These are phyloP conservation scores for Neosalanx taihuensis DNA, from an alignment of 2,797 vertebrate genomes.

Conservation along the genomic window DNA sequence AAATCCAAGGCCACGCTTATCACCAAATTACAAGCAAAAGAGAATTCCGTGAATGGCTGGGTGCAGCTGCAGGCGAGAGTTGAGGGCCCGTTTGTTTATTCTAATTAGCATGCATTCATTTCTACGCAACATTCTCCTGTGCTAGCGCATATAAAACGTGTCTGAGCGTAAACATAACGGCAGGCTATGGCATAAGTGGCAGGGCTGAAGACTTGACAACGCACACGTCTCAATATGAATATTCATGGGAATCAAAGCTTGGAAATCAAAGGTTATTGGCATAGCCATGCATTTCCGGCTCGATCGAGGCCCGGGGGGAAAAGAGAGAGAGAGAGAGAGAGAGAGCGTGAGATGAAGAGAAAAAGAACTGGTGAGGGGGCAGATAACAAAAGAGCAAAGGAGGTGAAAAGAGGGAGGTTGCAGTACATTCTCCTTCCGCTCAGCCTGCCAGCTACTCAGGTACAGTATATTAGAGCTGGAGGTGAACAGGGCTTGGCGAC, in stretches of 20 bases:
- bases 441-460: conserved; percentile 42
- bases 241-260: not conserved
- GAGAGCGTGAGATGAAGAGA: conserved; percentile 8
- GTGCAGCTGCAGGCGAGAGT: not conserved
- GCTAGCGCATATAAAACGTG: not conserved
- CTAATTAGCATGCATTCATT: not conserved
- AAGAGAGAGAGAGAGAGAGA: conserved; percentile 11
- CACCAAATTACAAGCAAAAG: conserved; percentile 14
- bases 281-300: not conserved
- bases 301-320: no score
- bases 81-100: not conserved
- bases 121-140: not conserved
- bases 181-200: not conserved
- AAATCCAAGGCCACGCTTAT: conserved; percentile 14
- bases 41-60: not conserved
- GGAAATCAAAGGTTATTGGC: not conserved
- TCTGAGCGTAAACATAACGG: not conserved
- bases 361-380: not conserved
- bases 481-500: conserved; percentile 59
- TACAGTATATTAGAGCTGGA: conserved; percentile 55
- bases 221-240: not conserved
- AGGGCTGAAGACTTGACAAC: not conserved
- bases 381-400: not conserved
- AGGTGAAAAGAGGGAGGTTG: not conserved
- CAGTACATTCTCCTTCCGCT: not conserved